Evolutionary conservation across 1,140 invertebrate species (phyloP).

Genomic region (Akabosia matsudoensis): DNA sequence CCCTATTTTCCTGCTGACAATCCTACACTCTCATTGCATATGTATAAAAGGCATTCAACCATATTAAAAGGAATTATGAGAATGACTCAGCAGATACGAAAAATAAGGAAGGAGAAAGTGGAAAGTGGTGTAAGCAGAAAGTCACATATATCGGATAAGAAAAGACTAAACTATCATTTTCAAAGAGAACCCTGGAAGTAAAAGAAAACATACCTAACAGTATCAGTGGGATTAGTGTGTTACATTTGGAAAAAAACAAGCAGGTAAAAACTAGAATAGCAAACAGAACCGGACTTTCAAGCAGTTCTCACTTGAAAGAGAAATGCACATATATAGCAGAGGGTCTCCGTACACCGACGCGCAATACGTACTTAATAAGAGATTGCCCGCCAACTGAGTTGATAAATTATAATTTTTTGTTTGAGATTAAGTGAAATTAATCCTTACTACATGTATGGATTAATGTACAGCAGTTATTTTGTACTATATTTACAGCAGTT

Average conservation of each 20-base stretch:
- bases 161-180: neutral
- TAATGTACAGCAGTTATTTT: too few relatives aligned
- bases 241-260: neutral
- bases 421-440: too few relatives aligned
- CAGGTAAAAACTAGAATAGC: neutral
- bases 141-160: constrained; percentile 22
- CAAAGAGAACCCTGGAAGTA: constrained; percentile 14
- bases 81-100: neutral
- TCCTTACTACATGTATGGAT: too few relatives aligned
- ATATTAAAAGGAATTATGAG: constrained; percentile 11
- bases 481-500: too few relatives aligned
- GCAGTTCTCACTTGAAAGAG: neutral
- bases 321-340: too few relatives aligned
- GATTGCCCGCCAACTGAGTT: too few relatives aligned
- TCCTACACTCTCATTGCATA: constrained; percentile 6
- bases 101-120: constrained; percentile 18
- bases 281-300: neutral
- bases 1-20: neutral
- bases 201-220: neutral
- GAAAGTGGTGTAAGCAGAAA: constrained; percentile 18
- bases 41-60: neutral
- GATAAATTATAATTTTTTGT: too few relatives aligned
- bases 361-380: too few relatives aligned
- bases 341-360: too few relatives aligned
- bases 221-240: neutral